Conservation (phyloP, 2,113 vertebrate species). For the Cinclus mexicanus region DNA sequence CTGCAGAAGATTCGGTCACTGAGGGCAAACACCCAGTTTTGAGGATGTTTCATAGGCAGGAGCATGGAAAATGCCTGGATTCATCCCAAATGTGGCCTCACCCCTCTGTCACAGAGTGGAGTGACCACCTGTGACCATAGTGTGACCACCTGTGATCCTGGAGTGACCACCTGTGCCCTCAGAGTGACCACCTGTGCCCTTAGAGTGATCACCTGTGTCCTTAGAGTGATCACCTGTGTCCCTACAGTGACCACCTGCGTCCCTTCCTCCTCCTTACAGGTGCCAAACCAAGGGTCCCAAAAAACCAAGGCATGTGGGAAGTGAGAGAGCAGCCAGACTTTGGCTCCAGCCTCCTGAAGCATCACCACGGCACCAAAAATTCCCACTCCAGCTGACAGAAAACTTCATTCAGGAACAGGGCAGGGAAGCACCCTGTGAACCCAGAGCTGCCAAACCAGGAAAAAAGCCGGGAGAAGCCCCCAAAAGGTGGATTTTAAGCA, state of each 20-base stretch:
- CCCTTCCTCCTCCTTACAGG: not conserved
- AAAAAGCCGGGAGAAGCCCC: fast-evolving
- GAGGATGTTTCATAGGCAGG: not conserved
- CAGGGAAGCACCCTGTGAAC: not conserved
- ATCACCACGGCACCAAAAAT: fast-evolving
- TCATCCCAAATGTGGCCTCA: not conserved
- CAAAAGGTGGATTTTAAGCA: fast-evolving
- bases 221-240: not conserved
- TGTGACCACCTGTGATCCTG: not conserved
- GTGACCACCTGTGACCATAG: fast-evolving
- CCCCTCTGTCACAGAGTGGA: not conserved
- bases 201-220: not conserved
- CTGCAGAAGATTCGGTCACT: fast-evolving
- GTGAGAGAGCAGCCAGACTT: not conserved
- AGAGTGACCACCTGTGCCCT: not conserved
- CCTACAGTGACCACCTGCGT: not conserved
- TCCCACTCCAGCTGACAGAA: fast-evolving
- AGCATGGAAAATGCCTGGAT: fast-evolving
- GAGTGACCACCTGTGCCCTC: too few species aligned
- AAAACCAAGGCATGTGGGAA: fast-evolving
- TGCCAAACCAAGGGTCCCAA: not conserved
- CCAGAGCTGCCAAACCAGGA: not conserved
- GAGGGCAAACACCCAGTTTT: not conserved
- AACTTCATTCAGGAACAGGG: fast-evolving
- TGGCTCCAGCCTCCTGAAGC: not conserved